phyloP scores from a whole-genome alignment of 2,113 vertebrate species.

The Corvus moneduloides region DNA sequence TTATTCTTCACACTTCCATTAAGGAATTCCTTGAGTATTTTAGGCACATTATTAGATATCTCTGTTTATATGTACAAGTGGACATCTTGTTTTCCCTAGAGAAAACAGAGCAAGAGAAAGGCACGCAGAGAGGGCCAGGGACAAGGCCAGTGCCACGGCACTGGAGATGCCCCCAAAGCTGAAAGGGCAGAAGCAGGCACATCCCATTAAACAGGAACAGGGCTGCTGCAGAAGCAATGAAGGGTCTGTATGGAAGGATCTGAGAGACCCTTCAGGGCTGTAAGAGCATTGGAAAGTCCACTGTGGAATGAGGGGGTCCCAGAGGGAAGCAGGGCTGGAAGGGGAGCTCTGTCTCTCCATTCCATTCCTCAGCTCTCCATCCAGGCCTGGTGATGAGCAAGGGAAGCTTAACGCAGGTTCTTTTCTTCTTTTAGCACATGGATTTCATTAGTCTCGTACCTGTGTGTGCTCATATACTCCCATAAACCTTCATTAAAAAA shows the following conservation, averaged over 20 bases:
- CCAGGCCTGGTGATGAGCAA: background rate
- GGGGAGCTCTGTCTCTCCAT: background rate
- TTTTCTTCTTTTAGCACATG: background rate
- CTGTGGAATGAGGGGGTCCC: background rate
- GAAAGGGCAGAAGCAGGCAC: background rate
- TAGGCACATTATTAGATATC: no score
- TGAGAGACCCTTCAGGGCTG: background rate
- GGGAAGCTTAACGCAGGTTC: background rate
- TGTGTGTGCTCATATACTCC: background rate
- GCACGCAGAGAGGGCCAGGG: fast-evolving
- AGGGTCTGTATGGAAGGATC: background rate
- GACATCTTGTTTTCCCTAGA: background rate
- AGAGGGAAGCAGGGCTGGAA: background rate
- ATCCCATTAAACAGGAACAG: fast-evolving
- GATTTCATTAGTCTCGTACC: background rate
- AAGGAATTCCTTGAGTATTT: background rate
- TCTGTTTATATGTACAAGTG: background rate
- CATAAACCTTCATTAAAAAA: background rate
- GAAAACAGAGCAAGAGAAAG: background rate
- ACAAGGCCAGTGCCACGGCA: background rate
- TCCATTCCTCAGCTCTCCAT: background rate
- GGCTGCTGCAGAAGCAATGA: background rate
- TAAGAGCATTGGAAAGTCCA: background rate
- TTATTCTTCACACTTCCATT: background rate
- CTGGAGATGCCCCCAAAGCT: background rate